Evolutionary conservation across 2,113 vertebrate species (phyloP).

Genomic region (Bungarus multicinctus): DNA sequence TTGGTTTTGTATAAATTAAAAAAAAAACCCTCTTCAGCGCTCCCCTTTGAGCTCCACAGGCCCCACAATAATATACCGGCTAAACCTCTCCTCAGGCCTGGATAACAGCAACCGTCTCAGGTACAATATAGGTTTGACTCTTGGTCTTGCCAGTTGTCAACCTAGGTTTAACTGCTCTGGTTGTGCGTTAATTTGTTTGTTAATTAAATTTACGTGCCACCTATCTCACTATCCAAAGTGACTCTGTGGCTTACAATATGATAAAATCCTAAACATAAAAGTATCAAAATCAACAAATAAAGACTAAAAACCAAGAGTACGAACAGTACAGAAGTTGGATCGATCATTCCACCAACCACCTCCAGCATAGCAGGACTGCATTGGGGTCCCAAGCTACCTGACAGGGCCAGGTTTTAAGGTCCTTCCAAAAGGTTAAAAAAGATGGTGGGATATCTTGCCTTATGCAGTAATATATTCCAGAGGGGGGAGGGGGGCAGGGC

Average conservation of each 20-base stretch:
- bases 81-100: too few relatives aligned
- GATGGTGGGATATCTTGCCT: neutral
- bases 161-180: too few relatives aligned
- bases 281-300: neutral
- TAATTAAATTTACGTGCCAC: too few relatives aligned
- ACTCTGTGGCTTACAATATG: neutral
- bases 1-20: too few relatives aligned
- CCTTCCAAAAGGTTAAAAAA: neutral
- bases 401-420: too few relatives aligned
- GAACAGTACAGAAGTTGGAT: neutral
- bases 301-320: neutral
- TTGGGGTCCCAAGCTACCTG: neutral
- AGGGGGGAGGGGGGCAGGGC: too few relatives aligned
- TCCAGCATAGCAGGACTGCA: neutral
- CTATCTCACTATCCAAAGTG: neutral
- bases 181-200: constrained; percentile 17
- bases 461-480: neutral
- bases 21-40: too few relatives aligned
- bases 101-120: neutral
- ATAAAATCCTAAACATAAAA: neutral
- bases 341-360: neutral
- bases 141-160: neutral
- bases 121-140: neutral
- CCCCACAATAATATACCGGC: too few relatives aligned
- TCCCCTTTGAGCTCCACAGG: too few relatives aligned